These are phyloP conservation scores for Bergia sp. DNA, from an alignment of 92 coral and sea anemone species.

Conservation along the genomic window DNA sequence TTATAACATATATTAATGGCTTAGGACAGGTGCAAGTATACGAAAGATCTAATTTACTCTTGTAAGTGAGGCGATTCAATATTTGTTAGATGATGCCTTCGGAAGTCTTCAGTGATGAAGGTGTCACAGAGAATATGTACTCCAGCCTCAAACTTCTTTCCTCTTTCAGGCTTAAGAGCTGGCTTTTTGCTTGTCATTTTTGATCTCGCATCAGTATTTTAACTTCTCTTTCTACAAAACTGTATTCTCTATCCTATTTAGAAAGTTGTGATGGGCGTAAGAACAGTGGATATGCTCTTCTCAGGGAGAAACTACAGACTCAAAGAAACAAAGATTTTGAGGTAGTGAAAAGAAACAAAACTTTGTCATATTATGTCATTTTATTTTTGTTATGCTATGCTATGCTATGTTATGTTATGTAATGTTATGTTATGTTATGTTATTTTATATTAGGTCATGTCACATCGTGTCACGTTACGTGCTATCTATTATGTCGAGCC, in stretches of 20 bases:
- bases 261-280: conserved; percentile 6
- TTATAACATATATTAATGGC: too few species aligned
- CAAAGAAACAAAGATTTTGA: conserved; percentile 5
- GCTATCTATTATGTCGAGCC: too few species aligned
- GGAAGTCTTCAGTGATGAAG: too few species aligned
- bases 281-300: conserved; percentile 31
- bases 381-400: not conserved
- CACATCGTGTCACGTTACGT: too few species aligned
- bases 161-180: too few species aligned
- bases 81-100: too few species aligned
- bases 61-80: too few species aligned
- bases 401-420: too few species aligned
- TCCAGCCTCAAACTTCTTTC: too few species aligned
- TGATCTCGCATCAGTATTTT: not conserved
- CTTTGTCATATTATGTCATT: not conserved
- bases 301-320: conserved; percentile 3
- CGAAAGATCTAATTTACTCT: too few species aligned
- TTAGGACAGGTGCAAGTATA: too few species aligned
- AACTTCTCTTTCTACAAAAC: not conserved
- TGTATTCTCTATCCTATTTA: not conserved
- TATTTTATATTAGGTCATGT: not conserved
- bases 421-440: not conserved
- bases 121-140: too few species aligned
- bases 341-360: not conserved
- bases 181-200: not conserved